A percentile compares a stretch with the other conserved stretches of the same genome.
Conservation (phyloP, 1,140 invertebrate species). For the Bradysia coprophila region DNA sequence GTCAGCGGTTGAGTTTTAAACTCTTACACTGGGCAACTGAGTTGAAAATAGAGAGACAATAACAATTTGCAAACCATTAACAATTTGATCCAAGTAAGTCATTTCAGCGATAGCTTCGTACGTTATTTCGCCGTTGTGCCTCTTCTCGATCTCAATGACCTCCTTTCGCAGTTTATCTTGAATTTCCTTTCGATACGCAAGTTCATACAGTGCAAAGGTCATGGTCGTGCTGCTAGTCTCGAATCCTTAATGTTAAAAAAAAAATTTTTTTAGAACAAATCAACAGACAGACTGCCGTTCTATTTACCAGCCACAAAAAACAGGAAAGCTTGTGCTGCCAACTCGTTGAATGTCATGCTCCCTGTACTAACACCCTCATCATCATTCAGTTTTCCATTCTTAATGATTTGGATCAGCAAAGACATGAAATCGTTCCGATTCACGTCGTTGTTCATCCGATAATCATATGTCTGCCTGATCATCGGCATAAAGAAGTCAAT, state of each 20-base stretch:
- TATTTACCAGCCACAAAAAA: constrained; percentile 7
- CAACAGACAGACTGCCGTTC: neutral
- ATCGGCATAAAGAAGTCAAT: constrained; percentile 30
- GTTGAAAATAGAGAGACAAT: neutral
- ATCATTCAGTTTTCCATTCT: constrained; percentile 22
- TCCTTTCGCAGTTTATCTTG: constrained; percentile 36
- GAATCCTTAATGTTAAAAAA: constrained; percentile 28
- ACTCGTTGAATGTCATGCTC: constrained; percentile 5
- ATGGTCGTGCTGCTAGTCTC: constrained; percentile 30
- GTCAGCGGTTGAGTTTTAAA: no score
- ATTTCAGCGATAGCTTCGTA: constrained; percentile 26
- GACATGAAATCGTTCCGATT: constrained; percentile 38
- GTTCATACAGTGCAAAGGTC: constrained; percentile 30
- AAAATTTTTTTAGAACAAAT: constrained; percentile 4
- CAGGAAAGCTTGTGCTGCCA: constrained; percentile 7
- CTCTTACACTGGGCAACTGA: no score
- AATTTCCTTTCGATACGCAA: constrained; percentile 37
- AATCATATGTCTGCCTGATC: constrained; percentile 30
- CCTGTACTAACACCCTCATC: constrained; percentile 14
- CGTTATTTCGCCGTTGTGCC: constrained; percentile 20
- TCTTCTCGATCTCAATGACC: constrained; percentile 24
- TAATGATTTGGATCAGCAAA: constrained; percentile 33
- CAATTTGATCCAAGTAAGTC: constrained; percentile 30
- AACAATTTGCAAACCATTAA: constrained; percentile 19
- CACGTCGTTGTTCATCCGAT: constrained; percentile 25